Evolutionary conservation across 2,113 vertebrate genomes (phyloP), one percentile per base, ranked within the genome.

Genomic region (Labeo rohita): DNA sequence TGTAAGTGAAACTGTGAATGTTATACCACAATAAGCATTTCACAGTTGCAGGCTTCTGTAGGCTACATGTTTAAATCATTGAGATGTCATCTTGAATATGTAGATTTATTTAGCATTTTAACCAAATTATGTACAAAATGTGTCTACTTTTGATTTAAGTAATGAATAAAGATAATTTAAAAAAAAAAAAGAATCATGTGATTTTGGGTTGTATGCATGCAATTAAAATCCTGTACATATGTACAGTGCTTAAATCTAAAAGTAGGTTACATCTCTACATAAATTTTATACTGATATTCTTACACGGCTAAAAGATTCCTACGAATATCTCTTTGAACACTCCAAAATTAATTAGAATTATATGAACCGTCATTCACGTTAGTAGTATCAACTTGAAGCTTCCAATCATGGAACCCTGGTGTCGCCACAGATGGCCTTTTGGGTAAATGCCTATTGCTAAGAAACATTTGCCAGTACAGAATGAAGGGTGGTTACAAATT

Each of bases 381-480:
- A 84, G 36, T 84, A 16, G 77, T 39, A 85, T 70, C 65, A 66
- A 79, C 47, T 13, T 80, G 47, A 72, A 28, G 75, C 59, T 85
- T 59, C 84, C 50, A 87, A 56, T 50, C 77, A 56, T 39, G 81
- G 59, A 83, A 79, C 84, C 83, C 70, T 85, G 63, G 84, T 50
- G 84, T 85, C 72, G 56, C 82, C 76, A 88, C 89, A 91, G 86
- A 90, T 91, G 89, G 84, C 45, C 77, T 77, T 68, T 84, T 90
- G 87, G 85, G 66, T 74, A 75, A 70, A 56, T 84, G 86, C 88
- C 88, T 83, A 88, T 87, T 50, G 85, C 89, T 82, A 84, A 50
- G 66, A 34, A 91, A 66, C 70, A 86, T 84, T 0, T 90, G 87
- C 89, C 87, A 91, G 87, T 89, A 68, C 10, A 80, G 52, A 50